Conservation (phyloP, 2,888 invertebrate species). For the Melanchra persicariae region DNA sequence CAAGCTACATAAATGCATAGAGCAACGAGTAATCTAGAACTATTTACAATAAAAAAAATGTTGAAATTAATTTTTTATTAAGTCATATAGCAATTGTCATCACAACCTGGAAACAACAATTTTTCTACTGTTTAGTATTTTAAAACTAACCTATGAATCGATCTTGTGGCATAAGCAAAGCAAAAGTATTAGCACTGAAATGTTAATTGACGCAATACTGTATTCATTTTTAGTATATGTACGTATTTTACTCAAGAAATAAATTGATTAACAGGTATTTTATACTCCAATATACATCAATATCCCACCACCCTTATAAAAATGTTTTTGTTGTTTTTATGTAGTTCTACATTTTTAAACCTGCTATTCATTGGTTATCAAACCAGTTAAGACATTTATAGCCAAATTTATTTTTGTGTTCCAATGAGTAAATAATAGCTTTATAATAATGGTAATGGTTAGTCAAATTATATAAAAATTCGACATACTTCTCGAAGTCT, state of each 20-base stretch:
- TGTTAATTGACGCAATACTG: neutral
- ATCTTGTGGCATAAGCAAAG: neutral
- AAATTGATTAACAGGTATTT: conserved; percentile 1
- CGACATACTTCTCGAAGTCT: conserved; percentile 79
- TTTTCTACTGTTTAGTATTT: neutral
- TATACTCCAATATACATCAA: neutral
- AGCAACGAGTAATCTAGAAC: conserved; percentile 3
- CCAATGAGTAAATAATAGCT: neutral
- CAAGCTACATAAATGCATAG: neutral
- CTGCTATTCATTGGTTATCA: too few species aligned
- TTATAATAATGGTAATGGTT: neutral
- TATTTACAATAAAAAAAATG: conserved; percentile 17
- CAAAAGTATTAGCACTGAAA: conserved; percentile 20
- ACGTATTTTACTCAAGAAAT: neutral
- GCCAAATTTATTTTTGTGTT: too few species aligned
- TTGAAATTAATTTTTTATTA: conserved; percentile 16
- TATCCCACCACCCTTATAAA: neutral
- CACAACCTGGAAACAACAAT: neutral
- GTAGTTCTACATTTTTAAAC: too few species aligned
- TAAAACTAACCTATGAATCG: neutral
- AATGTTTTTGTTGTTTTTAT: neutral
- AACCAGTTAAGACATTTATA: neutral
- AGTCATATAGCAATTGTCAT: conserved; percentile 18
- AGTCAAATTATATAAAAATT: conserved; percentile 22
- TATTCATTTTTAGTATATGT: neutral